Percentiles rank a stretch among this genome's conserved stretches.
Evolutionary conservation across 2,888 invertebrate genomes (phyloP).

Genomic region (Callyntrura sp.): DNA sequence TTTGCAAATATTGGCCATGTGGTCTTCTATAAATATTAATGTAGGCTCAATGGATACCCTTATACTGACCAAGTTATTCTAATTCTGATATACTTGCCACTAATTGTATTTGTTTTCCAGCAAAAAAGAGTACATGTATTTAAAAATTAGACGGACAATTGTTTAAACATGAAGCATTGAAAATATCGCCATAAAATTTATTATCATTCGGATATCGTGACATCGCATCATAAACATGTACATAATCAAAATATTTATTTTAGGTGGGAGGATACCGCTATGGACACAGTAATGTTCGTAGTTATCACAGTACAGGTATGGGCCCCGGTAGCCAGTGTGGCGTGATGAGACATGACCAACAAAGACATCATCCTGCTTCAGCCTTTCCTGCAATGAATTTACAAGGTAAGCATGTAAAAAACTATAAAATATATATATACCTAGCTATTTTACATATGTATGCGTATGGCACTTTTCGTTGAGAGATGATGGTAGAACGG

Average conservation of each 20-base stretch:
- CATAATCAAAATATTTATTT: neutral
- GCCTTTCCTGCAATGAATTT: slow-evolving; percentile 84
- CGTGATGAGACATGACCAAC: slow-evolving; percentile 84
- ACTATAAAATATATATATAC: too few relatives aligned
- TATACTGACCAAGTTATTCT: too few relatives aligned
- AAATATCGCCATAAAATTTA: neutral
- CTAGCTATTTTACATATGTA: too few relatives aligned
- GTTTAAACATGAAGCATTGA: neutral
- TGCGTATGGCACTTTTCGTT: too few relatives aligned
- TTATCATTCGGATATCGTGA: neutral
- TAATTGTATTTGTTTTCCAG: neutral
- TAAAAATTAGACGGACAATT: too few relatives aligned
- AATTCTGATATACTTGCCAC: neutral
- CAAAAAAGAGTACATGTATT: too few relatives aligned
- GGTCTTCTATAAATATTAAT: too few relatives aligned
- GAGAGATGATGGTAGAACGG: neutral
- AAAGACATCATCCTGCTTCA: slow-evolving; percentile 84
- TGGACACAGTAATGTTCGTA: slow-evolving; percentile 83
- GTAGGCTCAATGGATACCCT: too few relatives aligned
- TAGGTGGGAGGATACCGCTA: slow-evolving; percentile 84
- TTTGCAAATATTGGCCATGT: too few relatives aligned
- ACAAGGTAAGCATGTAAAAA: slow-evolving; percentile 81
- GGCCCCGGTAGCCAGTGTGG: slow-evolving; percentile 83
- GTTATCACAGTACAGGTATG: slow-evolving; percentile 83
- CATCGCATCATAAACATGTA: too few relatives aligned